Conservation (phyloP, 2,113 vertebrate genomes). For the Myrmecophaga tridactyla region DNA sequence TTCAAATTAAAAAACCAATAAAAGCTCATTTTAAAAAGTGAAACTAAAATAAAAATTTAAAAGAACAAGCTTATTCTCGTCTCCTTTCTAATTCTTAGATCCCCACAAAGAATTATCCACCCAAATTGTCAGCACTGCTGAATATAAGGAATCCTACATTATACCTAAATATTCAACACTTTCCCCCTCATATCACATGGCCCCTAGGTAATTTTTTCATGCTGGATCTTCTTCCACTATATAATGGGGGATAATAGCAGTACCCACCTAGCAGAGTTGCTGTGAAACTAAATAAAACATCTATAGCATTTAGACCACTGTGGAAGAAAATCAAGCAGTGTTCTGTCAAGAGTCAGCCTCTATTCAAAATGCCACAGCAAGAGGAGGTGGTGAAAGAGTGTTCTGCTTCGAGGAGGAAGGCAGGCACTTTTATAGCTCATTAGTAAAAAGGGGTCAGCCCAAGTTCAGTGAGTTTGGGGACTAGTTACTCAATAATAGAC, state of each 20-base stretch:
- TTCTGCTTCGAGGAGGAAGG: not conserved
- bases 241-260: not conserved
- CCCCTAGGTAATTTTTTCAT: not conserved
- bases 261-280: not conserved
- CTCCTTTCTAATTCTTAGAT: not conserved
- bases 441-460: not conserved
- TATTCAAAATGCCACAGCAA: not conserved
- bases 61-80: not conserved
- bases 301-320: not conserved
- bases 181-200: not conserved
- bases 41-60: constrained; percentile 21
- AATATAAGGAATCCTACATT: not conserved
- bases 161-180: not conserved
- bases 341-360: not conserved
- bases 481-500: not conserved
- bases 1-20: not conserved
- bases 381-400: not conserved
- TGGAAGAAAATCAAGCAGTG: not conserved
- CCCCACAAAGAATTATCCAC: not conserved
- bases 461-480: not conserved
- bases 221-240: not conserved
- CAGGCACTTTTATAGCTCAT: not conserved
- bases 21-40: not conserved
- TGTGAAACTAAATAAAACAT: not conserved
- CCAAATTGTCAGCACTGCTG: not conserved